Evolutionary conservation across 2,797 vertebrate species (phyloP), one percentile per base, ranked within the genome.

Genomic region (Kryptopterus vitreolus): DNA sequence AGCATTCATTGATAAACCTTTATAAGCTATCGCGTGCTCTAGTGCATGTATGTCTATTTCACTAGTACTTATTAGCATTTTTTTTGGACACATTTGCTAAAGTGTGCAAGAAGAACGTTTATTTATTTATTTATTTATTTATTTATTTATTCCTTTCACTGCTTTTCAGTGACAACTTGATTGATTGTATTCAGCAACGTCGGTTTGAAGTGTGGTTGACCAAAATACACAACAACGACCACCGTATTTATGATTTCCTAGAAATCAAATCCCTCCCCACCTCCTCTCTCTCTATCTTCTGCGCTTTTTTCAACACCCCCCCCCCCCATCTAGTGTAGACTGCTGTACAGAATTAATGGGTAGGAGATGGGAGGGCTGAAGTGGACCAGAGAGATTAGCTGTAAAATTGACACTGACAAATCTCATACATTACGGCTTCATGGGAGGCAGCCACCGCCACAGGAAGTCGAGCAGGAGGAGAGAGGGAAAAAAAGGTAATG

Each of bases 341-440:
- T 87, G 84, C 82, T 87, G 76, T 85, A 82, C 72, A 79, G 88
- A 92, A 91, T 90, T 87, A 93, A 92, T 85, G 88, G 84, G 86
- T 85, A 61, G 85, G 89, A 84, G 87, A 76, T 88, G 89, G 88
- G 79, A 85, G 83, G 76, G 76, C 90, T 89, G 91, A 92, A 88
- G 91, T 87, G 91, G 79, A 87, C 89, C 81, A 84, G 88, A 92
- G 92, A 96, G 90, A 95, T 94, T 93, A 96, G 87, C 76, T 65
- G 82, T 78, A 82, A 83, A 91, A 86, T 90, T 94, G 92, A 94
- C 91, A 94, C 92, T 95, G 93, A 96, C 86, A 94, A 93, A 94
- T 94, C 88, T 91, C 88, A 90, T 92, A 88, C 90, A 94, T 94
- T 93, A 94, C 89, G 80, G 83, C 91, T 93, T 93, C 90, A 88